phyloP scores from a whole-genome alignment of 2,113 vertebrate genomes.

The Willisornis vidua region DNA sequence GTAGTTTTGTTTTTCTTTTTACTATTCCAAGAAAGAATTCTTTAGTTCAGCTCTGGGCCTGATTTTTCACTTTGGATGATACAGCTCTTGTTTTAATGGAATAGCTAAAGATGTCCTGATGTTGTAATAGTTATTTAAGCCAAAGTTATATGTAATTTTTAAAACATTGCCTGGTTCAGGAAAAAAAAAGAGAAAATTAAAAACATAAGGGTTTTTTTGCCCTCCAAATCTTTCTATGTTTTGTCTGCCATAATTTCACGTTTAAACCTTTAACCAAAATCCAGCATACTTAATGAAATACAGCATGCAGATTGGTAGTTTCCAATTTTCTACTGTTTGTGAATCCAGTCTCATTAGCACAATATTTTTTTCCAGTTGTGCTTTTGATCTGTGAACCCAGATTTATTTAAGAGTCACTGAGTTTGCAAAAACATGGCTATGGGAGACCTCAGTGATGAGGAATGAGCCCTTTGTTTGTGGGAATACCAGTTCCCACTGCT shows the following conservation, averaged over 20 bases:
- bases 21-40: not conserved
- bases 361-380: not conserved
- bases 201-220: not conserved
- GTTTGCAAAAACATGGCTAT: not conserved
- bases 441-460: slow-evolving; percentile 4
- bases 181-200: not conserved
- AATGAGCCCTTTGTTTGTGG: slow-evolving; percentile 13
- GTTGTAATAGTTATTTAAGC: not conserved
- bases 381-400: not conserved
- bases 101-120: not conserved
- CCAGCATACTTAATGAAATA: not conserved
- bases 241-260: not conserved
- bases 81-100: not conserved
- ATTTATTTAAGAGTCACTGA: slow-evolving; percentile 9
- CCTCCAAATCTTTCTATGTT: not conserved
- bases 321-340: not conserved
- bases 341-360: not conserved
- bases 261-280: not conserved
- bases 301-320: not conserved
- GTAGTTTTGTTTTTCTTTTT: not conserved
- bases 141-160: not conserved
- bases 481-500: not conserved
- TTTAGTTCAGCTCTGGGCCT: not conserved
- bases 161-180: not conserved
- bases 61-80: not conserved